Conservation (phyloP, 1,140 invertebrate species). For the Bombus turneri region DNA sequence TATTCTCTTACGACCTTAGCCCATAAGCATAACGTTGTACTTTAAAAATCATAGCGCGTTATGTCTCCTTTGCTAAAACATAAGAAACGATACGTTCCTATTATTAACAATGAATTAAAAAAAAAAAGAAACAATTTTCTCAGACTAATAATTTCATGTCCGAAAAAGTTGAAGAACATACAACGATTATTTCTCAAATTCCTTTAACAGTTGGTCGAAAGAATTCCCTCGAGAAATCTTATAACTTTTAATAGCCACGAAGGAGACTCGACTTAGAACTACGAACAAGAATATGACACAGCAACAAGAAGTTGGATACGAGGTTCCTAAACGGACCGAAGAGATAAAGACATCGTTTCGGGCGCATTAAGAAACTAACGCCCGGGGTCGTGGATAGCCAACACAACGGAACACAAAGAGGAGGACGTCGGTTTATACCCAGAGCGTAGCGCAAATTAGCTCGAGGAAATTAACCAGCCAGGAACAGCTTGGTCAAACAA, state of each 20-base stretch:
- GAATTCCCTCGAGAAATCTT: neutral
- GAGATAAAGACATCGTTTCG: constrained; percentile 26
- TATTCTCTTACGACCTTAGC: neutral
- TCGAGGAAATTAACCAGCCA: constrained; percentile 37
- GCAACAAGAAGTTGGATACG: neutral
- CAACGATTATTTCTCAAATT: neutral
- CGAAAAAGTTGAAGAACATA: neutral
- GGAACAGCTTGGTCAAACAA: constrained; percentile 34
- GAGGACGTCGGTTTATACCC: neutral
- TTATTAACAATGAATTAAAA: neutral
- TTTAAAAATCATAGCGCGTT: too few species aligned
- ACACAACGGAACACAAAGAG: constrained; percentile 23
- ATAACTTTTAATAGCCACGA: neutral
- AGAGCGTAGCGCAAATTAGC: constrained; percentile 32
- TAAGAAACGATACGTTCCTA: neutral
- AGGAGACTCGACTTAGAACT: neutral
- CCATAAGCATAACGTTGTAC: neutral
- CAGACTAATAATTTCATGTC: too few species aligned
- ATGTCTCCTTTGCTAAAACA: too few species aligned
- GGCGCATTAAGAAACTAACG: constrained; percentile 39
- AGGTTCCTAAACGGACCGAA: neutral
- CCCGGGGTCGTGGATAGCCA: neutral
- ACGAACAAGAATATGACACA: neutral
- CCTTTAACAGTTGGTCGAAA: neutral
- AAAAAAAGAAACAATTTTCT: neutral